Percentiles rank a stretch among this genome's conserved stretches.
These are phyloP conservation scores for Euura lappo DNA, from an alignment of 1,140 invertebrate species.

Conservation along the genomic window DNA sequence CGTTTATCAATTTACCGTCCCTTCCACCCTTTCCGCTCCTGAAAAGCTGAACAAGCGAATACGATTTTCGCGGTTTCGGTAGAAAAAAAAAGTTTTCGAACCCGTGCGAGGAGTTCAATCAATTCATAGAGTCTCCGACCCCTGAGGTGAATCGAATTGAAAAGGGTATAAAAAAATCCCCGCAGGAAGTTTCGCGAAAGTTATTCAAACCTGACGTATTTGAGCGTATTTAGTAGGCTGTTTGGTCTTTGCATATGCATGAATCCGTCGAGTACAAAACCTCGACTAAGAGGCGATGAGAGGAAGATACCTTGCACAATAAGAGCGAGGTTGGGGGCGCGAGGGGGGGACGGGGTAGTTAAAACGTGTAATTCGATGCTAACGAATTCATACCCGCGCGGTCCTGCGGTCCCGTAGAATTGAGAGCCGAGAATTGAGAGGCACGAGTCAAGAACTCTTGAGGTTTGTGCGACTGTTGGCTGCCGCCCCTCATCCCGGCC, in stretches of 20 bases:
- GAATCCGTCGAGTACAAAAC: neutral
- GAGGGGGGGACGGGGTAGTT: neutral
- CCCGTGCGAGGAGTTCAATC: too few relatives aligned
- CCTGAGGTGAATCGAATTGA: too few relatives aligned
- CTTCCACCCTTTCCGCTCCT: too few relatives aligned
- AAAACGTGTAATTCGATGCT: slow-evolving; percentile 5
- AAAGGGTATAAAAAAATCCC: too few relatives aligned
- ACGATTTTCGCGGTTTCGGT: too few relatives aligned
- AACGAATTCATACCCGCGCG: neutral
- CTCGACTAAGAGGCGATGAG: neutral
- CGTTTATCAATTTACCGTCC: too few relatives aligned
- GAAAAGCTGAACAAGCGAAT: too few relatives aligned
- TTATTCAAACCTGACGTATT: neutral
- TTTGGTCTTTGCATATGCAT: slow-evolving; percentile 1
- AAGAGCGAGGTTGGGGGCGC: neutral
- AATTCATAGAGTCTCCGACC: too few relatives aligned
- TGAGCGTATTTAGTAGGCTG: neutral
- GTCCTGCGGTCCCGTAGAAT: neutral
- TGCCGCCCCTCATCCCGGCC: neutral
- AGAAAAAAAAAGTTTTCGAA: neutral
- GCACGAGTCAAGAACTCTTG: neutral
- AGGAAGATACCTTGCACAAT: neutral
- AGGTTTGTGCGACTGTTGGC: slow-evolving; percentile 1
- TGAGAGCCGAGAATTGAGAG: neutral
- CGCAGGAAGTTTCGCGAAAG: neutral